Conservation (phyloP, 2,888 invertebrate species). For the Sesia apiformis region DNA sequence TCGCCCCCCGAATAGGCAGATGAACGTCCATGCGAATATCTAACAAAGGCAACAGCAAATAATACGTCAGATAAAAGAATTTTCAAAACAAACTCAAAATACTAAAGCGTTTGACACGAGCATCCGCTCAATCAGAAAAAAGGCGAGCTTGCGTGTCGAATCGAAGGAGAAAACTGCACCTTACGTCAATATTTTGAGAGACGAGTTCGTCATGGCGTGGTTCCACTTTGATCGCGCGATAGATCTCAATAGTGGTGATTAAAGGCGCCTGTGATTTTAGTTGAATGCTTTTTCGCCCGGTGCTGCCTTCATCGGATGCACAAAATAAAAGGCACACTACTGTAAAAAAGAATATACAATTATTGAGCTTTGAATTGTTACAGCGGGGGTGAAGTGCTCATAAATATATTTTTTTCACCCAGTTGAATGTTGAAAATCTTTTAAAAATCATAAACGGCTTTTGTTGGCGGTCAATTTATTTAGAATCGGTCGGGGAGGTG, state of each 20-base stretch:
- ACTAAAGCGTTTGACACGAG: slow-evolving; percentile 75
- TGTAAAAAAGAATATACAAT: slow-evolving; percentile 74
- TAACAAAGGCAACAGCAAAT: slow-evolving; percentile 66
- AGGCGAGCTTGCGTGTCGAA: slow-evolving; percentile 43
- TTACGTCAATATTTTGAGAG: slow-evolving; percentile 57
- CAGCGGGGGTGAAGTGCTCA: slow-evolving; percentile 73
- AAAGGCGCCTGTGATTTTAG: slow-evolving; percentile 74
- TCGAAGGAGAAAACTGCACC: slow-evolving; percentile 45
- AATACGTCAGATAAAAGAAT: slow-evolving; percentile 74
- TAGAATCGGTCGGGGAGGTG: slow-evolving; percentile 45
- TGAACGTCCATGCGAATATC: slow-evolving; percentile 40
- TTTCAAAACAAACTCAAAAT: slow-evolving; percentile 76
- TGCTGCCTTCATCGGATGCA: slow-evolving; percentile 61
- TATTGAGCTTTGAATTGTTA: slow-evolving; percentile 71
- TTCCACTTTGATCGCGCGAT: slow-evolving; percentile 67
- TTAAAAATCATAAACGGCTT: slow-evolving; percentile 63
- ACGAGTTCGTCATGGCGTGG: slow-evolving; percentile 49
- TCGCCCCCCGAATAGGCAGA: slow-evolving; percentile 56
- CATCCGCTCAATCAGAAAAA: slow-evolving; percentile 70
- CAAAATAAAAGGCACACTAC: slow-evolving; percentile 70
- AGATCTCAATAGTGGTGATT: slow-evolving; percentile 75
- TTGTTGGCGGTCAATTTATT: slow-evolving; percentile 46
- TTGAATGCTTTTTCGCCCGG: slow-evolving; percentile 64
- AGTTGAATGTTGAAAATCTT: slow-evolving; percentile 53
- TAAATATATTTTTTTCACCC: slow-evolving; percentile 59